phyloP scores from a whole-genome alignment of 2,888 invertebrate species.

The Plutella xylostella region DNA sequence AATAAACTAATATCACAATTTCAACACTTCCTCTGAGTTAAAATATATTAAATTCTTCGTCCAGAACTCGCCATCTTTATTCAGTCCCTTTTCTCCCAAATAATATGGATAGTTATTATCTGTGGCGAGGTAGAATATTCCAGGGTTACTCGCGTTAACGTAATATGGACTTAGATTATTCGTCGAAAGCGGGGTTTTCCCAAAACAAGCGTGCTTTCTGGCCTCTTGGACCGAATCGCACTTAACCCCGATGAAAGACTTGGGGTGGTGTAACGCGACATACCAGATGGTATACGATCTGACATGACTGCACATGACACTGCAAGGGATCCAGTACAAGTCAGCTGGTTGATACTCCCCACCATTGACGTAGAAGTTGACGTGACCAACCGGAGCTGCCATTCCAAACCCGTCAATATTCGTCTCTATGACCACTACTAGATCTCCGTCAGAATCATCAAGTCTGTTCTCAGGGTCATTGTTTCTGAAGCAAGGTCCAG shows the following conservation, averaged over 20 bases:
- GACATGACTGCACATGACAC: constrained; percentile 25
- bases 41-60: not conserved
- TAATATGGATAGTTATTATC: constrained; percentile 35
- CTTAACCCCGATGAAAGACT: constrained; percentile 25
- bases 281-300: constrained; percentile 24
- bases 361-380: constrained; percentile 8
- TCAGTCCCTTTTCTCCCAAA: constrained; percentile 37
- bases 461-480: constrained; percentile 21
- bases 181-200: constrained; percentile 22
- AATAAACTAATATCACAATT: not conserved
- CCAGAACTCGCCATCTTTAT: constrained; percentile 33
- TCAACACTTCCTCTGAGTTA: constrained; percentile 1
- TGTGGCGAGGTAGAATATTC: constrained; percentile 29
- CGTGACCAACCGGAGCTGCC: constrained; percentile 20
- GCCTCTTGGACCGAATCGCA: constrained; percentile 30
- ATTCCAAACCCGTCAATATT: constrained; percentile 23
- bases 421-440: constrained; percentile 21
- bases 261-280: constrained; percentile 21
- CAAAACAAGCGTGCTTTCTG: constrained; percentile 24
- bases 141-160: constrained; percentile 11
- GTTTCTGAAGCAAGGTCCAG: constrained; percentile 23
- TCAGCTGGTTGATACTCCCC: constrained; percentile 24
- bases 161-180: constrained; percentile 24
- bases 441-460: constrained; percentile 23
- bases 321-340: constrained; percentile 22